Evolutionary conservation across 2,113 vertebrate species (phyloP).

Genomic region (Trematocara unimaculatum): DNA sequence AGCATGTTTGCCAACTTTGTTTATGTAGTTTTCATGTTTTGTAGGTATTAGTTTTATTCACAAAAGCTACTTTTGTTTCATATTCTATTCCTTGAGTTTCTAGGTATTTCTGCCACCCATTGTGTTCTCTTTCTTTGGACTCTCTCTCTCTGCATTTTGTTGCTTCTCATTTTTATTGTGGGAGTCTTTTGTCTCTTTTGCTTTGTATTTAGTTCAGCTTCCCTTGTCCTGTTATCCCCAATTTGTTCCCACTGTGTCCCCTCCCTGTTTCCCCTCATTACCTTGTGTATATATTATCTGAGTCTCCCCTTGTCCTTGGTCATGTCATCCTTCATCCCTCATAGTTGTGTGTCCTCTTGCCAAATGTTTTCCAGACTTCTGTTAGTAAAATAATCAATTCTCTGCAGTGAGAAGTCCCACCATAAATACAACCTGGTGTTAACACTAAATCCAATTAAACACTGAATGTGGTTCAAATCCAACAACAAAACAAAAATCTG

Average conservation of each 20-base stretch:
- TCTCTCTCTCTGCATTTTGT: no score
- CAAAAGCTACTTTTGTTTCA: neutral
- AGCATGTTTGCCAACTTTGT: neutral
- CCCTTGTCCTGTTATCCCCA: no score
- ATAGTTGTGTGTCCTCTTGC: neutral
- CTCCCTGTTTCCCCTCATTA: no score
- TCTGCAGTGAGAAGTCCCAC: neutral
- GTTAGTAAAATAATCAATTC: neutral
- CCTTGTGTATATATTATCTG: neutral
- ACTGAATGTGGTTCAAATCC: neutral
- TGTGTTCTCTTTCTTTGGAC: no score
- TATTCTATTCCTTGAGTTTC: no score
- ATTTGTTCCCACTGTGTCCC: no score
- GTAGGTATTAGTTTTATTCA: neutral
- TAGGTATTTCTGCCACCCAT: no score
- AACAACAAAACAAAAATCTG: neutral
- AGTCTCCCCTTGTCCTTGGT: neutral
- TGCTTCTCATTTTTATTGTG: no score
- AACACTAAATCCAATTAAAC: neutral
- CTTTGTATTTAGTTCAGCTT: no score
- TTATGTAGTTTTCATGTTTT: neutral
- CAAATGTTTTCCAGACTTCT: neutral
- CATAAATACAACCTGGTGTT: neutral
- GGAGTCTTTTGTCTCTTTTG: no score
- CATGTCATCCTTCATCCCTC: neutral